Evolutionary conservation across 2,888 invertebrate genomes (phyloP), one percentile per base, ranked within the genome.

Genomic region (Meandrusa payeni): DNA sequence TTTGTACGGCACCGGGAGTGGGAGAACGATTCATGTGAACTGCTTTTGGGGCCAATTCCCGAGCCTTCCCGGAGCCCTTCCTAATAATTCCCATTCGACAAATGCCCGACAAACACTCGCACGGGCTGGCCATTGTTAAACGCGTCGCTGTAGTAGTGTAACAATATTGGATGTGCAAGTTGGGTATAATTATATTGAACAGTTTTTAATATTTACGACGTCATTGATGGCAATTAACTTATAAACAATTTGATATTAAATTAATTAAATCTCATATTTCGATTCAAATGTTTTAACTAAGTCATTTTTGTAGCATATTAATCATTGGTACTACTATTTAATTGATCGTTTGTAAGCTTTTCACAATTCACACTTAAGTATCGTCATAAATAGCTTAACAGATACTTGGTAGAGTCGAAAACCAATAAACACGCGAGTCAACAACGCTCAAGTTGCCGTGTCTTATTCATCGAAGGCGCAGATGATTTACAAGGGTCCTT

Each of bases 41-140:
- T 80, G 85, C 85, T 85, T 86, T 85, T 85, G 74, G 86, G 87
- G 86, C 85, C 77, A 85, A 86, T 87, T 87, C 87, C 87, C 87
- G 87, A 78, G 87, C 86, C 86, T 82, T 77, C 75, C 69, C 71
- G 74, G 78, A 74, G 83, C 87, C 86, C 86, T 86, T 86, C 74
- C 78, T 61, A 82, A 86, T 85, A 85, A 85, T 83, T 79, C 85
- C 71, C 76, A 77, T 79, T 83, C 85, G 86, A 86, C 82, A 87
- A 86, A 85, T 85, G 82, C 76, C 75, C 82, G 83, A 83, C 81
- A 85, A 87, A 86, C 83, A 81, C 81, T 83, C 83, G 83, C 82
- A 77, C 80, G 77, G 79, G 75, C 77, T 72, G 59, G 65, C 76
- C 63, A 82, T 87, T 87, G 86, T 87, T 83, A 68, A 60, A 57